Base-by-base conservation (phyloP, 2,797 vertebrate species). In the Salmo trutta region DNA sequence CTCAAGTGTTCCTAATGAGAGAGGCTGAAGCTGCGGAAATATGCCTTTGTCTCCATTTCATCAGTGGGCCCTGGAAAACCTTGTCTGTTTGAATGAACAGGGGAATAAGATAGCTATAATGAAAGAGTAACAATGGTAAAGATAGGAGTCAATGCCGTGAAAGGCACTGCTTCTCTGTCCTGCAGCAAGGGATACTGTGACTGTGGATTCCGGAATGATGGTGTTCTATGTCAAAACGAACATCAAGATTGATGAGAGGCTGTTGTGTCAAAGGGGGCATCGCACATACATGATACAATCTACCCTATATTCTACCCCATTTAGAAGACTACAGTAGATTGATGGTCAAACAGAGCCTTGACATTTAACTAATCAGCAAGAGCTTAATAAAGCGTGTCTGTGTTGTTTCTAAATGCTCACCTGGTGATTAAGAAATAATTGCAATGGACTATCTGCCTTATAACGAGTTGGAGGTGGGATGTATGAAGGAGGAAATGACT, bases 1-100 rank as follows among this genome's bases (percentile, higher is more conserved):
- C 77, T 88, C 75, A 85, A 86, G 78, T 75, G 79, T 78, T 77
- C 74, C 85, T 91, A 91, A 92, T 90, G 85, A 91, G 83, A 91
- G 83, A 77, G 82, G 80, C 79, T 83, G 83, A 75, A 84, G 79
- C 71, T 75, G 74, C 83, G 81, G 80, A 80, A 78, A 79, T 77
- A 31, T 67, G 56, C 71, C 73, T 68, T 82, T 71, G 84, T 83
- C 74, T 76, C 74, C 52, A 77, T 71, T 77, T 82, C 75, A 81
- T 79, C 79, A 79, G 79, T n/a, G 75, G 78, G 74, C 0, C 2
- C 36, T 84, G 83, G 79, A 86, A 84, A 80, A 78, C 72, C 69
- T 73, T 66, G 81, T 59, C 77, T 54, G 17, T 19, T 59, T 19
- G 56, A 59, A 59, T 59, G 56, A 19, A 59, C 56, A 19, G 52